Percentiles rank a stretch among this genome's conserved stretches.
phyloP scores from a whole-genome alignment of 2,888 invertebrate species.

The Erebia aethiops region DNA sequence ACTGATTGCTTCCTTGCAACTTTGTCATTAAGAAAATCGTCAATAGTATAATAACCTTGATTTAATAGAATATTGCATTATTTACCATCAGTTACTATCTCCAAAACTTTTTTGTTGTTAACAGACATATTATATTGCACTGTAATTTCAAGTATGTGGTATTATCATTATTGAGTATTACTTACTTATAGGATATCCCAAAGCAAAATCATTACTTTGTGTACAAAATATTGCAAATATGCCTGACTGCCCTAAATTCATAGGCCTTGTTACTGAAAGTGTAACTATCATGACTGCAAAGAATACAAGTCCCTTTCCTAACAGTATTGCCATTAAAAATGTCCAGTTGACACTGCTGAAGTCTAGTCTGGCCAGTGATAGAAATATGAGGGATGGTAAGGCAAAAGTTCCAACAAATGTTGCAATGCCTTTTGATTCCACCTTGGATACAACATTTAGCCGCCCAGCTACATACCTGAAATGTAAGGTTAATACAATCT shows the following conservation, averaged over 20 bases:
- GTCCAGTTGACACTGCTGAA: conserved; percentile 94
- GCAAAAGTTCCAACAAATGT: conserved; percentile 97
- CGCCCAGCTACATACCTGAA: conserved; percentile 92
- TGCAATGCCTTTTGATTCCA: conserved; percentile 94
- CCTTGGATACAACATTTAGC: conserved; percentile 90
- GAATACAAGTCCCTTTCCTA: conserved; percentile 94
- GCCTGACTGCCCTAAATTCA: conserved; percentile 93
- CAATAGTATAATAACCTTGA: too few relatives aligned
- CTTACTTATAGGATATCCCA: conserved; percentile 97
- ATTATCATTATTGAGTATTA: conserved; percentile 36
- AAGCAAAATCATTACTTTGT: conserved; percentile 98
- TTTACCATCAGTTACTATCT: too few relatives aligned
- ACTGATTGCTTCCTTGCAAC: too few relatives aligned
- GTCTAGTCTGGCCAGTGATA: conserved; percentile 93
- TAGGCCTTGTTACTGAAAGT: conserved; percentile 89
- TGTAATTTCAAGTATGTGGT: too few relatives aligned
- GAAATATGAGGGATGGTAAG: conserved; percentile 94
- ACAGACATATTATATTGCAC: too few relatives aligned
- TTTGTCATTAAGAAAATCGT: too few relatives aligned
- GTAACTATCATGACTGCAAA: conserved; percentile 90
- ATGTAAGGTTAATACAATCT: conserved; percentile 9
- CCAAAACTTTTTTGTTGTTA: too few relatives aligned
- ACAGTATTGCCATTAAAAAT: conserved; percentile 92
- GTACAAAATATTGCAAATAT: conserved; percentile 97
- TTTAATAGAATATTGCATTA: too few relatives aligned